Conservation (phyloP, 2,113 vertebrate species). For the Todiramphus chloris region DNA sequence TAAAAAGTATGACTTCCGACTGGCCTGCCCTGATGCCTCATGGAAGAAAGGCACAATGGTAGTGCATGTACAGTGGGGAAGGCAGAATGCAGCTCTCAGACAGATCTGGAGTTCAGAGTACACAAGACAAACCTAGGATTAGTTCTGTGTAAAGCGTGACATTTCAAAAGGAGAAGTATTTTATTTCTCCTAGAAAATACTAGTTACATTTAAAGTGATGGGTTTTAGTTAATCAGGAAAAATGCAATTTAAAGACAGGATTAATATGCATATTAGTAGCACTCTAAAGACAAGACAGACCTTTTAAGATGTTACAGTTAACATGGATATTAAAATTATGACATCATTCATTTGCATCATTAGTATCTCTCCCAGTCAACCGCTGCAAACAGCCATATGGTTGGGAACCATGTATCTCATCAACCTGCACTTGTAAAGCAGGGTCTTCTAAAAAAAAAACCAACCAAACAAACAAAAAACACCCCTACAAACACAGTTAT, state of each 20-base stretch:
- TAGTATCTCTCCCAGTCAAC: neutral
- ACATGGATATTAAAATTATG: neutral
- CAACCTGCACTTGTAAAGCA: neutral
- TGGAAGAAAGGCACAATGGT: neutral
- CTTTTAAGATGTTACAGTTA: neutral
- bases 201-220: neutral
- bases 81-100: neutral
- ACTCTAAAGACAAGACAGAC: neutral
- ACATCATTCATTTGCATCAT: neutral
- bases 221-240: neutral
- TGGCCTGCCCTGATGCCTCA: slow-evolving; percentile 14
- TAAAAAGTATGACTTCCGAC: slow-evolving; percentile 65
- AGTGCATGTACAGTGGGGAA: neutral
- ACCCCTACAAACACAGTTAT: neutral
- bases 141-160: neutral
- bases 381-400: neutral
- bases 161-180: neutral
- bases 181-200: neutral
- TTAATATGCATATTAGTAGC: neutral
- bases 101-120: neutral
- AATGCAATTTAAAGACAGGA: neutral
- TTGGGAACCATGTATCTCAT: neutral
- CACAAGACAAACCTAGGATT: neutral
- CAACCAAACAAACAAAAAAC: too few species aligned
- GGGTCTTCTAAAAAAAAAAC: neutral